Evolutionary conservation across 1,140 invertebrate species (phyloP), one percentile per base, ranked within the genome.

Genomic region (Drosophila kurseongensis): DNA sequence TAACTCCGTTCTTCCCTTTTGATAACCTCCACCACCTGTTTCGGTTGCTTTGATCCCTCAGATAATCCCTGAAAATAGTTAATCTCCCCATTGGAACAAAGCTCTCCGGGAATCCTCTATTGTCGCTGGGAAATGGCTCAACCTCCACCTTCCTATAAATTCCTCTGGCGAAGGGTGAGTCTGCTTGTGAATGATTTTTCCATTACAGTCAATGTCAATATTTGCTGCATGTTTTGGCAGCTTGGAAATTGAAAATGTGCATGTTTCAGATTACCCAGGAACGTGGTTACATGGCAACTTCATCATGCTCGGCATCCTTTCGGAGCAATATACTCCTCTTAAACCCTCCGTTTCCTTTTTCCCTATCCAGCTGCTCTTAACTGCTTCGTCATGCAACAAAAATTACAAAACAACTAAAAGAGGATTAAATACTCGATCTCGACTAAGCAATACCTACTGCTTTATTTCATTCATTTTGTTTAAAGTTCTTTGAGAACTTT

Each of bases 181-280:
- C 55, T 57, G 56, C 29, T 47, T 58, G 75, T 29, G 51, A 58
- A 78, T 82, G 84, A 73, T 68, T 86, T 86, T 86, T 67, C 76
- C 83, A 86, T 86, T 88, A 83, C 71, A 83, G 57, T 88, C 83
- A 86, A 69, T 83, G 83, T 88, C 83, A 86, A 86, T 86, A 88
- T 86, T 86, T 86, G 83, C 83, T 48, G 72, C 79, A 77, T 82
- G 79, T 88, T 88, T 74, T 88, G 83, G 83, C 83, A 86, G 83
- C 79, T 88, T 69, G 68, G 71, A 86, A 88, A 86, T 88, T 89
- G 80, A 83, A 86, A 86, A 83, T 69, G 65, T 58, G 54, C 80
- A 78, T 42, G 38, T 63, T 52, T 60, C 35, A 42, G 40, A 38
- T 57, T 69, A 58, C 41, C 36, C 41, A 8, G 51, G 51, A 57